A percentile compares a stretch with the other conserved stretches of the same genome.
Evolutionary conservation across 1,140 invertebrate species (phyloP).

Genomic region (Trichonephila clavipes): DNA sequence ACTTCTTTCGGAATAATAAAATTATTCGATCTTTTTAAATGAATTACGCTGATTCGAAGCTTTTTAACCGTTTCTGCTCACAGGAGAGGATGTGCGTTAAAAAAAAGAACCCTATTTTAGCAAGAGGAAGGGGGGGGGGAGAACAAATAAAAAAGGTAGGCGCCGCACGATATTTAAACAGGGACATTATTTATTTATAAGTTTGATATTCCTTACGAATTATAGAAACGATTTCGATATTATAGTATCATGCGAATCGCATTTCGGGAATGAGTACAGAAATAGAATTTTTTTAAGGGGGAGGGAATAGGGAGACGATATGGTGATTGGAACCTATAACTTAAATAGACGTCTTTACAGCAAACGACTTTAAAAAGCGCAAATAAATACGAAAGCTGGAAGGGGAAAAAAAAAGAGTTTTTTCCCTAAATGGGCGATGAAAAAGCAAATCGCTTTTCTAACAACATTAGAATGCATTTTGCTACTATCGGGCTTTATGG

Average conservation of each 20-base stretch:
- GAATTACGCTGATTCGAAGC: constrained; percentile 39
- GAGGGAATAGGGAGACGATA: background rate
- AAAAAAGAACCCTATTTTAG: background rate
- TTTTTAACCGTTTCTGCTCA: background rate
- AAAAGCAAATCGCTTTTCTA: constrained; percentile 76
- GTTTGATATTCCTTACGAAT: constrained; percentile 19
- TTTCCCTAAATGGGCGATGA: constrained; percentile 71
- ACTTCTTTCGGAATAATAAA: constrained; percentile 52
- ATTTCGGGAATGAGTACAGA: background rate
- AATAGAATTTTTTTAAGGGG: background rate
- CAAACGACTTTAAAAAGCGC: constrained; percentile 61
- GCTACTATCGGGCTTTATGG: constrained; percentile 60
- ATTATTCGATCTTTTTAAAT: constrained; percentile 44
- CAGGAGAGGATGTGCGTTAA: background rate
- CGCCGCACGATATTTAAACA: background rate
- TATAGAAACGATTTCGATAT: constrained; percentile 12
- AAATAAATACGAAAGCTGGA: constrained; percentile 7
- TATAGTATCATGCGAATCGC: constrained; percentile 31
- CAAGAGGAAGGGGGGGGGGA: too few relatives aligned
- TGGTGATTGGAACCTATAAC: background rate
- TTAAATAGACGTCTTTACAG: constrained; percentile 72
- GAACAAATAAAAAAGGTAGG: background rate
- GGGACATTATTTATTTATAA: constrained; percentile 47
- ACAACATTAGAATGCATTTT: constrained; percentile 74
- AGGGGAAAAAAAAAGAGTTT: background rate